Conservation (phyloP, 2,113 vertebrate species). For the Phylloscopus trochiloides region DNA sequence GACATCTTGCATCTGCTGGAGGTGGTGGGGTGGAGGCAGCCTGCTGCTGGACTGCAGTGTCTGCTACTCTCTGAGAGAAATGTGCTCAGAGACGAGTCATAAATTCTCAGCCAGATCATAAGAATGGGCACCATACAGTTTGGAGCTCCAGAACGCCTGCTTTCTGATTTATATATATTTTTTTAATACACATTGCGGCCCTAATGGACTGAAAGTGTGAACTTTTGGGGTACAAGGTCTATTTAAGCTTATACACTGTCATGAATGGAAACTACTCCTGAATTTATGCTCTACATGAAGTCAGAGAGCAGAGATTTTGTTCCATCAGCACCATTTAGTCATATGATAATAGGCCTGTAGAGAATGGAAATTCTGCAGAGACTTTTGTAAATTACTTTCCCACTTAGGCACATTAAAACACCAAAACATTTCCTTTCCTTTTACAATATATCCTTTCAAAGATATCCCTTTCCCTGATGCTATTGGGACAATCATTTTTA, state of each 20-base stretch:
- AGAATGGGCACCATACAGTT: not conserved
- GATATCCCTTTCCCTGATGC: not conserved
- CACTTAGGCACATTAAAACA: not conserved
- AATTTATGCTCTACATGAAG: not conserved
- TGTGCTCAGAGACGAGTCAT: not conserved
- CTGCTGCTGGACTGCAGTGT: not conserved
- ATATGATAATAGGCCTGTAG: not conserved
- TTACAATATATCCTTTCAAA: not conserved
- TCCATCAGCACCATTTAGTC: not conserved
- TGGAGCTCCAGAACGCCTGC: not conserved
- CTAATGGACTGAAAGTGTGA: not conserved
- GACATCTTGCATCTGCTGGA: not conserved
- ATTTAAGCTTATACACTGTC: not conserved
- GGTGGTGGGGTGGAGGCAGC: not conserved
- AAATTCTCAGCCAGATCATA: not conserved
- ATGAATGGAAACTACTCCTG: not conserved
- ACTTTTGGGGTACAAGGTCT: not conserved
- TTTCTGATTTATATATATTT: not conserved
- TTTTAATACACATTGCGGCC: accelerated
- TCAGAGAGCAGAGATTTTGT: not conserved
- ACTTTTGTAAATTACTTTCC: not conserved
- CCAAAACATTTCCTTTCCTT: not conserved
- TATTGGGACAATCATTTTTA: not conserved
- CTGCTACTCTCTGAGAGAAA: not conserved
- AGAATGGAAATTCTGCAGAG: not conserved